phyloP scores from a whole-genome alignment of 2,113 vertebrate species.

The Aegithalos caudatus region DNA sequence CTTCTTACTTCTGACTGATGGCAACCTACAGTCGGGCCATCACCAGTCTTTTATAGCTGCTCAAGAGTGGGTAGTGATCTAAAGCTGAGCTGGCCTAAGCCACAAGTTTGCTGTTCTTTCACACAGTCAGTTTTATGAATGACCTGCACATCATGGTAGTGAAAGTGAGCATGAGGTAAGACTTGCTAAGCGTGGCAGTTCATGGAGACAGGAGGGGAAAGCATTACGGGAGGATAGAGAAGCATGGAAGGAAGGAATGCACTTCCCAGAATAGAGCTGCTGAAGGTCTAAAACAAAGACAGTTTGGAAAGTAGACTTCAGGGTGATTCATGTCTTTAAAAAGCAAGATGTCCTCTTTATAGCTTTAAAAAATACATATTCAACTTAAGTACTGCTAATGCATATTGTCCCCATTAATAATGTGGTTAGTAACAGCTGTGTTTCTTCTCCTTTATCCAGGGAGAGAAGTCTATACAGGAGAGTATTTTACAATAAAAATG shows the following conservation, averaged over 20 bases:
- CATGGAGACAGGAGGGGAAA: not conserved
- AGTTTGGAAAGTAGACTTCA: not conserved
- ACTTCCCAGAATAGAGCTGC: not conserved
- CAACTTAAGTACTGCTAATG: not conserved
- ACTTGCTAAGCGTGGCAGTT: not conserved
- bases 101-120: not conserved
- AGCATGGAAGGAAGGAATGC: not conserved
- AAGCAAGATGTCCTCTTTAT: not conserved
- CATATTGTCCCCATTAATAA: not conserved
- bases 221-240: not conserved
- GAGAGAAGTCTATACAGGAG: not conserved
- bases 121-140: not conserved
- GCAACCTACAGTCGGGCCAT: not conserved
- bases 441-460: not conserved
- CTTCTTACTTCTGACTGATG: not conserved
- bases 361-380: not conserved
- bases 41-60: not conserved
- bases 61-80: not conserved
- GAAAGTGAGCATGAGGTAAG: not conserved
- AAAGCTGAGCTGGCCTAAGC: not conserved
- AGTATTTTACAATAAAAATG: not conserved
- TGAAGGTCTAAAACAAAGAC: not conserved
- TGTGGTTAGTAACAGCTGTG: not conserved
- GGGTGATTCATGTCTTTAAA: not conserved
- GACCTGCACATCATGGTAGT: not conserved